Evolutionary conservation across 2,113 vertebrate genomes (phyloP).

Genomic region (Desmodus rotundus): DNA sequence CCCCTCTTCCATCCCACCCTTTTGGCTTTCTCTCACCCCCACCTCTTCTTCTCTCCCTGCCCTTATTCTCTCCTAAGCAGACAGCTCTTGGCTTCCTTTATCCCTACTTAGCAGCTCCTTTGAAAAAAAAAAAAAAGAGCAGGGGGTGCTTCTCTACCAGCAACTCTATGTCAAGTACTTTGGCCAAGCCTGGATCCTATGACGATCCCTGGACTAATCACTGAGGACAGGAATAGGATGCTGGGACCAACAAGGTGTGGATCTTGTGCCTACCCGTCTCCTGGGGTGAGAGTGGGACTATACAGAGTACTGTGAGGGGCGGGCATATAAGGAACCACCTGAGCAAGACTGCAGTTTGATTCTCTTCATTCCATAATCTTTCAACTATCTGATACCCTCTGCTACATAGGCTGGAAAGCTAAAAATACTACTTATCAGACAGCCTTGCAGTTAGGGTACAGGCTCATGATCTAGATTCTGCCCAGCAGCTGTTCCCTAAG

Average conservation of each 20-base stretch:
- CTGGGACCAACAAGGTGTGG: not conserved
- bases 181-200: not conserved
- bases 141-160: not conserved
- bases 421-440: not conserved
- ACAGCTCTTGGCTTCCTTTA: not conserved
- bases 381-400: not conserved
- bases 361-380: not conserved
- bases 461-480: not conserved
- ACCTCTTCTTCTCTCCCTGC: not conserved
- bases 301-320: not conserved
- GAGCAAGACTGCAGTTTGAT: not conserved
- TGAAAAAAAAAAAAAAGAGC: not conserved
- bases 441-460: not conserved
- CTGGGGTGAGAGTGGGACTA: not conserved
- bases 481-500: not conserved
- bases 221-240: not conserved
- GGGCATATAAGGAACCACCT: not conserved
- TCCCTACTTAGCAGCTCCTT: not conserved
- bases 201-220: not conserved
- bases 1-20: not conserved
- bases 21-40: not conserved
- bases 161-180: not conserved
- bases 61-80: not conserved
- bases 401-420: not conserved
- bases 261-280: not conserved